Evolutionary conservation across 2,888 invertebrate species (phyloP).

Genomic region (Aphrophora alni): DNA sequence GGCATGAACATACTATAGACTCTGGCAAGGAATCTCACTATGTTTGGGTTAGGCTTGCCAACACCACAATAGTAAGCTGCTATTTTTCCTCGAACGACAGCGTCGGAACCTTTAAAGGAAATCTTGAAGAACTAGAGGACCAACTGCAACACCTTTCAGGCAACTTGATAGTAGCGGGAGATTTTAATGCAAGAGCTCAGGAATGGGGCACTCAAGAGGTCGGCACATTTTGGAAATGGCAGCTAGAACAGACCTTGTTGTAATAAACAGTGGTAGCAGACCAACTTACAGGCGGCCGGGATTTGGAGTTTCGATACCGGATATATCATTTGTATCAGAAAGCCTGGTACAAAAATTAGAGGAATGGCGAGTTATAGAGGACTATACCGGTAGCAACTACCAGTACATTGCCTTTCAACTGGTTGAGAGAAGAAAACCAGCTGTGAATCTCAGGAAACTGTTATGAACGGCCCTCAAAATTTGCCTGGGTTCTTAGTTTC

Average conservation of each 20-base stretch:
- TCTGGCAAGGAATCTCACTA: constrained; percentile 25
- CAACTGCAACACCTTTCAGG: too few relatives aligned
- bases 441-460: too few relatives aligned
- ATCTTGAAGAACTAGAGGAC: too few relatives aligned
- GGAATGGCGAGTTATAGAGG: constrained; percentile 2
- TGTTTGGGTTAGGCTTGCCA: constrained; percentile 37
- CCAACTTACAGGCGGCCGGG: background rate
- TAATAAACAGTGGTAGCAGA: constrained; percentile 39
- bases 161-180: too few relatives aligned
- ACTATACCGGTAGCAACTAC: constrained; percentile 43
- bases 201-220: constrained; percentile 48
- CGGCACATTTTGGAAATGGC: too few relatives aligned
- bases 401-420: constrained; percentile 40
- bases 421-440: too few relatives aligned
- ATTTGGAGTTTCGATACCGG: background rate
- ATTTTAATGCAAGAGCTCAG: too few relatives aligned
- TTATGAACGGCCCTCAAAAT: too few relatives aligned
- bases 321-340: background rate
- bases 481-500: too few relatives aligned
- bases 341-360: background rate
- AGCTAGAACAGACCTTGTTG: too few relatives aligned
- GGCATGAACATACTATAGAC: constrained; percentile 19
- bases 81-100: constrained; percentile 30
- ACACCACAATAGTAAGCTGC: too few relatives aligned
- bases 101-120: too few relatives aligned